Conservation (phyloP, 1,140 invertebrate genomes). For the Periplaneta americana region DNA sequence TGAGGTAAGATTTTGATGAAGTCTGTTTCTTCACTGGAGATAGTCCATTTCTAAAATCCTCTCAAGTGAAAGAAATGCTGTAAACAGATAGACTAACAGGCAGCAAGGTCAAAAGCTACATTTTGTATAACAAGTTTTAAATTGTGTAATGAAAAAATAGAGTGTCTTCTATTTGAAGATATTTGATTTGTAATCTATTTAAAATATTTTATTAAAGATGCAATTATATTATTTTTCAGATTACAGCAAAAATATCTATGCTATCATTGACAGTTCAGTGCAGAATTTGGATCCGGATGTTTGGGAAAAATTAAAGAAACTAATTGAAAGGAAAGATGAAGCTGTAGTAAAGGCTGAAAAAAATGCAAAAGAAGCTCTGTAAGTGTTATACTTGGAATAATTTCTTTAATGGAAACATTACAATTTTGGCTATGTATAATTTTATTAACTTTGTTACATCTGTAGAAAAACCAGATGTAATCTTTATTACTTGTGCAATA, state of each 20-base stretch:
- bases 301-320: conserved; percentile 44
- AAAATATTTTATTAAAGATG: neutral
- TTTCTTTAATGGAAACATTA: no score
- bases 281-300: conserved; percentile 19
- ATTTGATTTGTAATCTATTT: neutral
- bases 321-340: conserved; percentile 45
- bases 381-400: no score
- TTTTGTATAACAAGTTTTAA: neutral
- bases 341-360: conserved; percentile 45
- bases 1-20: no score
- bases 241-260: conserved; percentile 20
- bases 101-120: neutral
- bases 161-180: neutral
- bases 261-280: conserved; percentile 21
- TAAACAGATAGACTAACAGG: no score
- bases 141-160: neutral
- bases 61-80: no score
- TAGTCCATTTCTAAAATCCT: no score
- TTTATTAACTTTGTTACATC: no score
- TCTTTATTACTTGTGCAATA: no score
- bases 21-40: no score
- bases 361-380: conserved; percentile 26
- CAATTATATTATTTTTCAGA: conserved; percentile 17
- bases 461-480: no score
- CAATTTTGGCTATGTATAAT: no score